phyloP scores from a whole-genome alignment of 2,888 invertebrate genomes.

The Thalpophila matura region DNA sequence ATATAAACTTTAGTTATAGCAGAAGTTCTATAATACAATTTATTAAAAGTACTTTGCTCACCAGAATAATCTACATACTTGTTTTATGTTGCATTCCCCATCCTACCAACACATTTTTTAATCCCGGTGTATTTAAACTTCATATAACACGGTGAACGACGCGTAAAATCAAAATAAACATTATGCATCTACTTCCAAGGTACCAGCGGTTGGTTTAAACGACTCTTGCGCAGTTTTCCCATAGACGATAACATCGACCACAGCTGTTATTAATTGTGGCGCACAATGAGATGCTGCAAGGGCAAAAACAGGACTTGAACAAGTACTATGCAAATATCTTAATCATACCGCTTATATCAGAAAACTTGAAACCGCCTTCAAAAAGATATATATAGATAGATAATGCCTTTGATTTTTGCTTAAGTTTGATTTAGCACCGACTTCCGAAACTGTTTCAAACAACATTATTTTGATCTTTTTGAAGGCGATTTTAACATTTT shows the following conservation, averaged over 20 bases:
- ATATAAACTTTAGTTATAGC: too few relatives aligned
- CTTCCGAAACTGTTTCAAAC: too few relatives aligned
- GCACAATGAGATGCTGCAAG: conserved; percentile 71
- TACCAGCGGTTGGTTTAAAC: conserved; percentile 49
- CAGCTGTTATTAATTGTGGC: conserved; percentile 68
- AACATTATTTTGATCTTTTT: too few relatives aligned
- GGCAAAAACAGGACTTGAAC: conserved; percentile 63
- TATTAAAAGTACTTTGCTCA: too few relatives aligned
- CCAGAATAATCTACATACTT: too few relatives aligned
- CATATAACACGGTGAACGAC: neutral
- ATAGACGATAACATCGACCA: conserved; percentile 72
- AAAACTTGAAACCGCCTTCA: conserved; percentile 1
- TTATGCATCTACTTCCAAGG: conserved; percentile 34
- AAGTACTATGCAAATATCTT: conserved; percentile 56
- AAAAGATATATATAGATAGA: too few relatives aligned
- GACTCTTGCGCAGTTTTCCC: conserved; percentile 68
- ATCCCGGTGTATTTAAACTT: neutral
- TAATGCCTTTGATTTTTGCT: too few relatives aligned
- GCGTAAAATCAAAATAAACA: conserved; percentile 22
- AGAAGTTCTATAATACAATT: too few relatives aligned
- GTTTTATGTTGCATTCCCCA: too few relatives aligned
- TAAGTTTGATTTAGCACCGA: too few relatives aligned
- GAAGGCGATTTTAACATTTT: too few relatives aligned
- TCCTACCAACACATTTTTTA: too few relatives aligned
- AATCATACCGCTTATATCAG: conserved; percentile 8